Evolutionary conservation across 1,140 invertebrate species (phyloP), one percentile per base, ranked within the genome.

Genomic region (Diorhabda sublineata): DNA sequence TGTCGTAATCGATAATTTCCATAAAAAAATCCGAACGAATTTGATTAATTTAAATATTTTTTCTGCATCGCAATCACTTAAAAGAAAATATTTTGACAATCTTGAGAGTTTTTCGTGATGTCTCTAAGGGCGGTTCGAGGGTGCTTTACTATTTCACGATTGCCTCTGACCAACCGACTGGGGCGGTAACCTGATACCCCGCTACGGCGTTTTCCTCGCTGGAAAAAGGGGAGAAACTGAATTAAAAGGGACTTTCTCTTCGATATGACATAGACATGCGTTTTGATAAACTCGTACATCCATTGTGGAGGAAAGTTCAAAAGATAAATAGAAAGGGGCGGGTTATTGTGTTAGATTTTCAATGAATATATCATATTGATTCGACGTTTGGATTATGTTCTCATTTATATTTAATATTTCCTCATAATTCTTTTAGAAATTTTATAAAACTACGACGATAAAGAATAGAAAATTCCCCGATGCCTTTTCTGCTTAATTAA

Each of bases 41-140:
- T 26, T 26, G 26, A 26, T 26, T 26, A 26, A 26, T 26, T 26
- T 2, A 26, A 26, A 26, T 26, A 26, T 26, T 26, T 26, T 26
- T 26, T 26, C 26, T 26, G 26, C 26, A 26, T 26, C 26, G 26
- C 1, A 26, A 26, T 26, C 26, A 26, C 26, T 26, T 26, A 2
- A 26, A 26, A 26, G 26, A 52, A 52, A 52, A 52, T 4, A 52
- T 52, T 52, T 52, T n/a, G 47, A 52, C 47, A 52, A n/a, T 8
- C n/a, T n/a, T 52, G n/a, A 52, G 47, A n/a, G 47, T n/a, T 52
- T 26, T 26, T 26, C 47, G 6, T 52, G 47, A 52, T 52, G 4
- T 52, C 47, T 52, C 47, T 52, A 52, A 52, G 47, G 47, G 47
- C 47, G 47, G 47, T 52, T 52, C 47, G 47, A 52, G 47, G 47